A percentile compares a stretch with the other conserved stretches of the same genome.
Evolutionary conservation across 2,888 invertebrate genomes (phyloP).

Genomic region (Papilio protenor): DNA sequence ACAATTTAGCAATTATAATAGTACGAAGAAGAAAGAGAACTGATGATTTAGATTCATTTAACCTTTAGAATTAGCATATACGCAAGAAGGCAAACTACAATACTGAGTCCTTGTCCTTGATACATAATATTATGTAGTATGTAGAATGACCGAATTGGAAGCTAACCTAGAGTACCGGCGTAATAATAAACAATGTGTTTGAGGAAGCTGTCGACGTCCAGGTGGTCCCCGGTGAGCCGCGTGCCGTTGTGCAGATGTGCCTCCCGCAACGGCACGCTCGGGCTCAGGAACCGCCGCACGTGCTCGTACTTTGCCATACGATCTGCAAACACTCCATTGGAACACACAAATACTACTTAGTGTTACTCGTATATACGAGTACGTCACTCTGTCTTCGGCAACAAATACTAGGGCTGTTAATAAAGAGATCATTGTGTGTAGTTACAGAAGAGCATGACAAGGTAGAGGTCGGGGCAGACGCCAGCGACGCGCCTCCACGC

Average conservation of each 20-base stretch:
- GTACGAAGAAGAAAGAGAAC: too few relatives aligned
- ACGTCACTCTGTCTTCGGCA: not conserved
- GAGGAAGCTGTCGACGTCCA: slow-evolving; percentile 72
- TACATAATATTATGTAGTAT: too few relatives aligned
- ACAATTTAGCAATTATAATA: too few relatives aligned
- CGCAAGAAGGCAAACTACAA: too few relatives aligned
- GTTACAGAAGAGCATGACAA: slow-evolving; percentile 72
- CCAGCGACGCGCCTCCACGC: slow-evolving; percentile 68
- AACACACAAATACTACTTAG: too few relatives aligned
- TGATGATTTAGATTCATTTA: too few relatives aligned
- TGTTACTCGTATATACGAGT: too few relatives aligned
- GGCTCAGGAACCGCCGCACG: slow-evolving; percentile 67
- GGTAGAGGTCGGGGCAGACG: slow-evolving; percentile 71
- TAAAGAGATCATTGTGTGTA: slow-evolving; percentile 35
- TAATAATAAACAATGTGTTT: slow-evolving; percentile 67
- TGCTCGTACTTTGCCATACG: slow-evolving; percentile 72
- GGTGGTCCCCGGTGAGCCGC: slow-evolving; percentile 70
- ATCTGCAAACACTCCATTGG: slow-evolving; percentile 53
- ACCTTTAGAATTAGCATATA: too few relatives aligned
- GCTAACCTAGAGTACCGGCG: slow-evolving; percentile 63
- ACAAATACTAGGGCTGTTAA: not conserved
- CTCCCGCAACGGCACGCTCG: slow-evolving; percentile 72
- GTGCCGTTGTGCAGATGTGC: slow-evolving; percentile 67
- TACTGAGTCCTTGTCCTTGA: too few relatives aligned
- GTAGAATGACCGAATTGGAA: too few relatives aligned